A percentile compares a stretch with the other conserved stretches of the same genome.
Evolutionary conservation across 2,797 vertebrate species (phyloP).

Genomic region (Phoxinus dragarum): DNA sequence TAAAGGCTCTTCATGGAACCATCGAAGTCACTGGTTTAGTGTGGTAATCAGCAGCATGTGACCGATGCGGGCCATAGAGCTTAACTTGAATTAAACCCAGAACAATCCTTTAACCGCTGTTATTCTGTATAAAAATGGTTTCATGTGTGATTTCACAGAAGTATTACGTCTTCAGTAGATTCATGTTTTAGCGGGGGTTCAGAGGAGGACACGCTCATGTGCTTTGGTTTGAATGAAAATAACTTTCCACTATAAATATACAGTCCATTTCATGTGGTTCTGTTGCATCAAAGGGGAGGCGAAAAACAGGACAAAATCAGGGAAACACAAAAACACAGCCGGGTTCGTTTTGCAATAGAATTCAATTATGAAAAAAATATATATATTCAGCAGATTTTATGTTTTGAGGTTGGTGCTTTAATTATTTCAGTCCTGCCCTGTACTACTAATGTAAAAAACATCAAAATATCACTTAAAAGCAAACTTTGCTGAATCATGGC

Average conservation of each 20-base stretch:
- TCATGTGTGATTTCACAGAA: neutral
- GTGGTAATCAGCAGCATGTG: neutral
- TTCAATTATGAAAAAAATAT: neutral
- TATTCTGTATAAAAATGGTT: neutral
- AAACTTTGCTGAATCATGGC: neutral
- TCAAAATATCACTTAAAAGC: neutral
- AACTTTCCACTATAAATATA: constrained; percentile 72
- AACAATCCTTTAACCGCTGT: neutral
- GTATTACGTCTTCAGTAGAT: neutral
- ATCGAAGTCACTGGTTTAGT: neutral
- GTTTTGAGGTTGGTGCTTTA: neutral
- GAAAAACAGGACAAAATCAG: constrained; percentile 46
- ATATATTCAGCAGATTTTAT: neutral
- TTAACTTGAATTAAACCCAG: neutral
- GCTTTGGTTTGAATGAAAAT: constrained; percentile 69
- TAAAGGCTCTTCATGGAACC: neutral
- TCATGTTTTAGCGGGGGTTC: neutral
- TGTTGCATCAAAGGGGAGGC: constrained; percentile 72
- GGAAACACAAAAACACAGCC: too few species aligned
- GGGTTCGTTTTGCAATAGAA: neutral
- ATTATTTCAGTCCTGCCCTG: neutral
- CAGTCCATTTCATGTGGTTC: constrained; percentile 66
- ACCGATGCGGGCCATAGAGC: neutral
- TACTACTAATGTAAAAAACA: neutral
- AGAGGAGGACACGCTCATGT: neutral